Conservation (phyloP, 1,140 invertebrate genomes). For the Drosophila seguyi region DNA sequence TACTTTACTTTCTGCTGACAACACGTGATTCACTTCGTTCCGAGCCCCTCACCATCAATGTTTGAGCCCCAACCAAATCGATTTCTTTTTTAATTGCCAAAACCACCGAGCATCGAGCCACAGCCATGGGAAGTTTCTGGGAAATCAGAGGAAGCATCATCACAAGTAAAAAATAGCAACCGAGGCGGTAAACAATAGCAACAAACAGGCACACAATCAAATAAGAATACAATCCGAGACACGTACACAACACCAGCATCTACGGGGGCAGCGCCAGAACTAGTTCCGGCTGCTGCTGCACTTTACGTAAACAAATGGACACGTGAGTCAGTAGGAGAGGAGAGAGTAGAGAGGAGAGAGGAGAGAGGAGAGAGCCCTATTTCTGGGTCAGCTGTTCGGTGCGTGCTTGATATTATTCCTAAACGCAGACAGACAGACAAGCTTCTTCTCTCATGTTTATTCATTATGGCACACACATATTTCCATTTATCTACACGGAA, state of each 20-base stretch:
- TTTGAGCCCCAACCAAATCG: slow-evolving; percentile 27
- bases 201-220: slow-evolving; percentile 10
- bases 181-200: slow-evolving; percentile 20
- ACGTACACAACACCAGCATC: slow-evolving; percentile 6
- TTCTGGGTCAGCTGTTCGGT: slow-evolving; percentile 44
- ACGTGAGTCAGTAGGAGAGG: slow-evolving; percentile 12
- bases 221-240: slow-evolving; percentile 28
- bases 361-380: no score
- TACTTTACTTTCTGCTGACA: slow-evolving; percentile 9
- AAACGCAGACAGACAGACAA: slow-evolving; percentile 28
- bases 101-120: slow-evolving; percentile 23
- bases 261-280: slow-evolving; percentile 15
- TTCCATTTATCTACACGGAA: slow-evolving; percentile 23
- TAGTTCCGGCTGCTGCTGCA: slow-evolving; percentile 32
- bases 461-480: slow-evolving; percentile 34
- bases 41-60: neutral
- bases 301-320: slow-evolving; percentile 38
- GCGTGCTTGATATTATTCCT: slow-evolving; percentile 45
- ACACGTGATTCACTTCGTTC: slow-evolving; percentile 30
- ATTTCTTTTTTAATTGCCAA: slow-evolving; percentile 56
- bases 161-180: slow-evolving; percentile 18
- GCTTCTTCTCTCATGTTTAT: slow-evolving; percentile 32
- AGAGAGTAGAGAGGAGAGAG: no score
- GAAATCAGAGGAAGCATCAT: slow-evolving; percentile 21
- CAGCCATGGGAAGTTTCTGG: slow-evolving; percentile 1